A percentile compares a stretch with the other conserved stretches of the same genome.
phyloP scores from a whole-genome alignment of 1,140 invertebrate genomes.

The Drosophila pseudoobscura region DNA sequence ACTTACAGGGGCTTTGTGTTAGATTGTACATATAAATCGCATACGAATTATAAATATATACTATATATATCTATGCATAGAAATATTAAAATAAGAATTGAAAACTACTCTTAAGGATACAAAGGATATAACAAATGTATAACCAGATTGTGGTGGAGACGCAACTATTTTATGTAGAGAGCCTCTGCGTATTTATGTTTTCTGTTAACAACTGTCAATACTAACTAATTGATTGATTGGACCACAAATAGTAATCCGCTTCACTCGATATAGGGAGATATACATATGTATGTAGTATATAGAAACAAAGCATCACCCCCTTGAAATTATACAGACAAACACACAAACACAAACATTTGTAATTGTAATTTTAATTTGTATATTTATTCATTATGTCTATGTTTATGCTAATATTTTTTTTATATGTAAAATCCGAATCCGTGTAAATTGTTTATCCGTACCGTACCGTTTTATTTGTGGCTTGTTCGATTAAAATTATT shows the following conservation, averaged over 20 bases:
- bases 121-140: conserved; percentile 18
- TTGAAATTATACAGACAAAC: conserved; percentile 34
- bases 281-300: conserved; percentile 28
- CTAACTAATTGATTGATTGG: conserved; percentile 33
- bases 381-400: conserved; percentile 42
- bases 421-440: too few relatives aligned
- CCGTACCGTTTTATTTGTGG: too few relatives aligned
- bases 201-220: conserved; percentile 55
- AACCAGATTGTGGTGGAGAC: conserved; percentile 21
- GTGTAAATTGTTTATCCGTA: too few relatives aligned
- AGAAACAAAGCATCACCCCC: conserved; percentile 42
- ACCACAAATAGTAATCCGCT: conserved; percentile 45
- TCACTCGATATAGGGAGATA: not conserved
- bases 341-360: conserved; percentile 1
- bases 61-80: conserved; percentile 26
- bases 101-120: conserved; percentile 33
- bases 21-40: conserved; percentile 66
- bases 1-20: conserved; percentile 79
- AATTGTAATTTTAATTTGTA: conserved; percentile 36
- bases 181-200: conserved; percentile 68
- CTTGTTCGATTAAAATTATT: too few relatives aligned
- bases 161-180: conserved; percentile 76
- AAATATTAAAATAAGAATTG: conserved; percentile 36
- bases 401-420: conserved; percentile 35
- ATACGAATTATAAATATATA: conserved; percentile 37